Base-by-base conservation (phyloP, 2,888 invertebrate species). In the Chloroclystis v-ata region DNA sequence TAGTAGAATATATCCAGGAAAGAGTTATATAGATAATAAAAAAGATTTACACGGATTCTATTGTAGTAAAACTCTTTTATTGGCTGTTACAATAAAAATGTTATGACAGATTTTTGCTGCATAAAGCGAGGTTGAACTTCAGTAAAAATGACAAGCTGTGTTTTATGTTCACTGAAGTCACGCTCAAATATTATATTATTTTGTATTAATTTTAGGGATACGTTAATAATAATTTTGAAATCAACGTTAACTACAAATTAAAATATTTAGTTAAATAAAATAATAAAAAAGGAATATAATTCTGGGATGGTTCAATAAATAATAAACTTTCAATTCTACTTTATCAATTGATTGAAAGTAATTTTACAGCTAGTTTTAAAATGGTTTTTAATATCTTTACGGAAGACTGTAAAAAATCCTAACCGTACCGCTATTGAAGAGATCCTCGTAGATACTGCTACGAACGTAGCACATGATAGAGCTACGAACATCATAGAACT, bases 31-130 rank as follows among this genome's bases (percentile, higher is more conserved):
- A 55, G 59, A 58, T 56, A 65, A 48, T 65, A 64, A 67, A 67
- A 57, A 63, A 65, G 67, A 65, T 71, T 69, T 67, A 65, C 67
- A 63, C 64, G 65, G 67, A 68, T 70, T 67, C 67, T 66, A 56
- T 55, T 59, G 58, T 61, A 67, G 67, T 79, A 72, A 78, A 72
- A 66, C 39, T 33, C 26, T 54, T 65, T 81, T 82, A 82, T 72
- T 61, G 67, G 65, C 68, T 72, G 74, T 75, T 73, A 70, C 78
- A 68, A 78, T 83, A 83, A 82, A 82, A 82, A 78, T 67, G 75
- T 82, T 82, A 83, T 76, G 73, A 68, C 72, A 68, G 53, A 71
- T 64, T 70, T 76, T 76, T 70, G 72, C 70, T 70, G 61, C 67
- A 72, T 69, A 69, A 72, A 74, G 71, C 67, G 72, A 72, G 72